Percentiles rank a stretch among this genome's conserved stretches.
These are phyloP conservation scores for Epirrhoe alternata DNA, from an alignment of 2,888 invertebrate genomes.

Conservation along the genomic window DNA sequence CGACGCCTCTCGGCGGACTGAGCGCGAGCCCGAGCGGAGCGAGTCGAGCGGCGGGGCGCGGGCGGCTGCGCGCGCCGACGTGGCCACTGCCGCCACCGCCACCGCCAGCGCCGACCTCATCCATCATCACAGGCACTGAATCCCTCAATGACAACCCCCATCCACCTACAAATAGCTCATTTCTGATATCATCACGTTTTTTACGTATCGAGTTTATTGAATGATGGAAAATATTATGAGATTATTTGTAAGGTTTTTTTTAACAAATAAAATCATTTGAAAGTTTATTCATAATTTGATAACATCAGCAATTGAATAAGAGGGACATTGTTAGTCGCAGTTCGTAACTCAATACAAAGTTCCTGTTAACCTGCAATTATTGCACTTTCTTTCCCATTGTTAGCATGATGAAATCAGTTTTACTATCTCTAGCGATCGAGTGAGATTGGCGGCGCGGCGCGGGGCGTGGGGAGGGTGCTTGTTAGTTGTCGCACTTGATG, in stretches of 20 bases:
- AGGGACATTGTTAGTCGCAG: conserved; percentile 32
- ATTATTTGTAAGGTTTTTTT: not conserved
- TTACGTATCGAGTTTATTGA: not conserved
- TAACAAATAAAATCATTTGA: not conserved
- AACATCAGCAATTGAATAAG: conserved; percentile 23
- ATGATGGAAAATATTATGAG: not conserved
- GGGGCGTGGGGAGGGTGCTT: conserved; percentile 50
- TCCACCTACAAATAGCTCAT: conserved; percentile 8
- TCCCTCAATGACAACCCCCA: conserved; percentile 24
- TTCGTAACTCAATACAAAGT: conserved; percentile 45
- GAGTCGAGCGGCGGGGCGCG: conserved; percentile 48
- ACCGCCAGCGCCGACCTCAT: conserved; percentile 47
- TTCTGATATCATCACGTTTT: conserved; percentile 12
- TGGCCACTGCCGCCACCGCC: conserved; percentile 46
- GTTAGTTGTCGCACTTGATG: conserved; percentile 74
- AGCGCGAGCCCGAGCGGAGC: conserved; percentile 53
- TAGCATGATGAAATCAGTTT: conserved; percentile 76
- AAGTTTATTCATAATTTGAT: not conserved
- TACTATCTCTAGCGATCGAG: conserved; percentile 78
- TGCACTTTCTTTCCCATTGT: conserved; percentile 82
- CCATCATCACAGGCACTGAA: conserved; percentile 39
- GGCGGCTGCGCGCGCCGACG: conserved; percentile 62
- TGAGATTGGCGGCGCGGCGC: conserved; percentile 66
- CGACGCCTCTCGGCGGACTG: conserved; percentile 69
- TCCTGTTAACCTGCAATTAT: conserved; percentile 79